phyloP scores from a whole-genome alignment of 2,797 vertebrate genomes.

The Anabas testudineus region DNA sequence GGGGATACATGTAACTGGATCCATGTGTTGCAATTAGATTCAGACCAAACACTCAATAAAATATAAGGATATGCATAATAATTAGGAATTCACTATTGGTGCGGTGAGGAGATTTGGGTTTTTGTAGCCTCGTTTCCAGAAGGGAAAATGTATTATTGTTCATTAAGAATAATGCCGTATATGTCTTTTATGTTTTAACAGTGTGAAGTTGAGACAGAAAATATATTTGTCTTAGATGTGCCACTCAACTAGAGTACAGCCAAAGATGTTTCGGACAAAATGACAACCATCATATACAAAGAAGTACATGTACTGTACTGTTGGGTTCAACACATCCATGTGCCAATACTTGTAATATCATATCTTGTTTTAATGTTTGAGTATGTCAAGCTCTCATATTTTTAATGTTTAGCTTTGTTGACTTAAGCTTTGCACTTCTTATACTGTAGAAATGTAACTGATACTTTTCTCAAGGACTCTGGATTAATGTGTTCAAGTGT shows the following conservation, averaged over 20 bases:
- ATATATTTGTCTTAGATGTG: not conserved
- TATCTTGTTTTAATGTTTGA: too few relatives aligned
- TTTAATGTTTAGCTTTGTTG: not conserved
- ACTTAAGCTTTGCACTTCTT: constrained; percentile 16
- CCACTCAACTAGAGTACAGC: not conserved
- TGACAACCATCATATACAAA: not conserved
- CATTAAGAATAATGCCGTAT: not conserved
- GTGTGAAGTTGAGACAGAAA: not conserved
- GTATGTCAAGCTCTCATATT: not conserved
- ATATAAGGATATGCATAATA: constrained; percentile 10
- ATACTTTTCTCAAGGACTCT: constrained; percentile 14
- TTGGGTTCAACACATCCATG: not conserved
- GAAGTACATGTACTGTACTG: not conserved
- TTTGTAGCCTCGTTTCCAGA: constrained; percentile 1
- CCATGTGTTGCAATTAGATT: constrained; percentile 38
- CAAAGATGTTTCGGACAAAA: not conserved
- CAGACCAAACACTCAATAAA: constrained; percentile 25
- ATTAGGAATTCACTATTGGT: constrained; percentile 32
- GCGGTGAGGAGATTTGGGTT: constrained; percentile 8
- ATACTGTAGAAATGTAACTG: constrained; percentile 2
- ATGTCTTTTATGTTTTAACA: not conserved
- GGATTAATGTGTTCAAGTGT: constrained; percentile 1
- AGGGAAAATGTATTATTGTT: constrained; percentile 5
- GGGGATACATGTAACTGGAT: constrained; percentile 37
- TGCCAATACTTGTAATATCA: not conserved